phyloP scores from a whole-genome alignment of 2,797 vertebrate genomes.

The Microcaecilia unicolor region DNA sequence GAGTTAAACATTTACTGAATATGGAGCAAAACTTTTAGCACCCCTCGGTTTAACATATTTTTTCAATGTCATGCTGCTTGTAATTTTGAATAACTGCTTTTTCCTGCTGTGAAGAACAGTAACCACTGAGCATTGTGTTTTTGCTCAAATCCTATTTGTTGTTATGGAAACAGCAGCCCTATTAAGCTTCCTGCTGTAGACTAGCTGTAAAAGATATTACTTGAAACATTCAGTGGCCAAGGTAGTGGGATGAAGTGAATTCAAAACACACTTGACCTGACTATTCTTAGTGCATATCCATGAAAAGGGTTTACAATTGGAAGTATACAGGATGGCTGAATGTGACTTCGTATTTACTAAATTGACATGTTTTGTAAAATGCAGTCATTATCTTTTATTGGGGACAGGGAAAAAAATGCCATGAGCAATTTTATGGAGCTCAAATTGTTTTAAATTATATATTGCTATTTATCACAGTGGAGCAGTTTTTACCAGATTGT shows the following conservation, averaged over 20 bases:
- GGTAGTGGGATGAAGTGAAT: slow-evolving; percentile 23
- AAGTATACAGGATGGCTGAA: slow-evolving; percentile 2
- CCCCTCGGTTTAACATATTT: slow-evolving; percentile 45
- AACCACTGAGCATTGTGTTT: slow-evolving; percentile 46
- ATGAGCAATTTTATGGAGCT: slow-evolving; percentile 13
- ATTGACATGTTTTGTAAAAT: neutral
- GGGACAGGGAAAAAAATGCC: neutral
- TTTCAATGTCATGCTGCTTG: slow-evolving; percentile 38
- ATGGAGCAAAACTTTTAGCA: slow-evolving; percentile 35
- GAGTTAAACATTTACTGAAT: slow-evolving; percentile 48
- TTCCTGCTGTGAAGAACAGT: slow-evolving; percentile 44
- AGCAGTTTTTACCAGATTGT: neutral
- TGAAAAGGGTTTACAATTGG: slow-evolving; percentile 15
- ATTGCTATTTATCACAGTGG: slow-evolving; percentile 3
- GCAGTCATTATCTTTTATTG: neutral
- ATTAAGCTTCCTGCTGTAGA: slow-evolving; percentile 47
- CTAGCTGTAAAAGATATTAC: slow-evolving; percentile 36
- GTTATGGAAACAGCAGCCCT: slow-evolving; percentile 61
- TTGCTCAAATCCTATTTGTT: slow-evolving; percentile 59
- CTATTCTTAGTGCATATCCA: slow-evolving; percentile 8
- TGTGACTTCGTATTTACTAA: slow-evolving; percentile 1
- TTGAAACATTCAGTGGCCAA: slow-evolving; percentile 37
- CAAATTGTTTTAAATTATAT: slow-evolving; percentile 8
- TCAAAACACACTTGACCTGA: slow-evolving; percentile 16
- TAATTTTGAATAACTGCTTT: slow-evolving; percentile 58